Evolutionary conservation across 2,888 invertebrate genomes (phyloP), one percentile per base, ranked within the genome.

Genomic region (Dryococelus australis): DNA sequence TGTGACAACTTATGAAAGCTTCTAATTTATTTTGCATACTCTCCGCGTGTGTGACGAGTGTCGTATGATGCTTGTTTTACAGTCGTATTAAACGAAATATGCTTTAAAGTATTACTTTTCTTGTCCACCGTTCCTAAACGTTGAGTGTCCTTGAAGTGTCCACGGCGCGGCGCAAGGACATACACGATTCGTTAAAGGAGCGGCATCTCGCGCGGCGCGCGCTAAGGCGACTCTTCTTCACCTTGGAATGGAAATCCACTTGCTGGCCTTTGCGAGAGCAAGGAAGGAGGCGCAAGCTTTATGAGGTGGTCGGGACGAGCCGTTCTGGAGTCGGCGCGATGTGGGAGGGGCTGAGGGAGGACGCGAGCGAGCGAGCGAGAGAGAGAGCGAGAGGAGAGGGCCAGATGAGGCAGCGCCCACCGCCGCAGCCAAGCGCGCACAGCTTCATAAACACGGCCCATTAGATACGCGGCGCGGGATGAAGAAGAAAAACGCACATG

Each of bases 211-310:
- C 65, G 65, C 6, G 65, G 65, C 2, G 20, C 65, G 65, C 65
- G 65, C 65, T 65, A 65, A 65, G 65, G 65, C 65, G 65, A 65
- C 65, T 20, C 65, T 65, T 65, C 65, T 65, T 65, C 65, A 65
- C 65, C 65, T 65, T 65, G 65, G 65, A 65, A 65, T 65, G 65
- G 65, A 65, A 65, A 65, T 65, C 65, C 65, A 65, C 65, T 65
- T 65, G 65, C 65, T 65, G 65, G 65, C 65, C 65, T 65, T 65
- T 65, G 65, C 65, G 65, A 65, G 65, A 65, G 65, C 65, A n/a
- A 65, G 65, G 65, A 65, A 65, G 65, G 65, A 65, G 65, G 24
- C 65, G 65, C 65, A 65, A 20, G 65, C 65, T 65, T 65, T 65
- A 65, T n/a, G 65, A 65, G 65, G 65, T 65, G 65, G 65, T 65